These are phyloP conservation scores for Thripadectes ignobilis DNA, from an alignment of 2,797 vertebrate genomes.

Conservation along the genomic window DNA sequence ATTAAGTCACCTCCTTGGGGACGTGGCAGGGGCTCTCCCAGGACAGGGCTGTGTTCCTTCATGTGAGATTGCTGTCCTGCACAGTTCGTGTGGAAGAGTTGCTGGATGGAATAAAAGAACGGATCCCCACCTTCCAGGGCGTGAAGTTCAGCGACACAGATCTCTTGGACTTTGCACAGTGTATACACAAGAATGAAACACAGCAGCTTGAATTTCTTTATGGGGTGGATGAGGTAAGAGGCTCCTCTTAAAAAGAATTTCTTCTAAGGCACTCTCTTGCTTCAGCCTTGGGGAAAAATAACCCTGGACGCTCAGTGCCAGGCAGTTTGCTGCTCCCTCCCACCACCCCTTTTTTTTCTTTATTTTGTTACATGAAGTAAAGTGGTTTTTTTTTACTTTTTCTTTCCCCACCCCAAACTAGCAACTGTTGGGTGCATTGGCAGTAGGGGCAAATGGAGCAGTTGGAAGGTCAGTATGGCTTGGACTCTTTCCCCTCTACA, in stretches of 20 bases:
- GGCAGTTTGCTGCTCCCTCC: background rate
- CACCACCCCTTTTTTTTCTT: background rate
- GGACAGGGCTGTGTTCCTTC: background rate
- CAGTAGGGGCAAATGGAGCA: conserved; percentile 76
- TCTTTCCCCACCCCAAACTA: conserved; percentile 16
- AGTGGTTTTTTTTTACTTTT: background rate
- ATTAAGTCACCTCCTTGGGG: background rate
- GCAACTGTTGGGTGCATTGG: conserved; percentile 79
- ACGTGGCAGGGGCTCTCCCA: background rate
- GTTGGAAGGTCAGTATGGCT: conserved; percentile 79
- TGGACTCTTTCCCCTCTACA: background rate
- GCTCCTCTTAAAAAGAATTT: background rate
- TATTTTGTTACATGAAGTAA: background rate
- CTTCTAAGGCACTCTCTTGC: background rate
- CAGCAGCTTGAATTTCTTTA: conserved; percentile 83
- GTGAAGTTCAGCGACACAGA: conserved; percentile 89
- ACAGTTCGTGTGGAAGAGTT: conserved; percentile 85
- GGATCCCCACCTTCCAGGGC: conserved; percentile 90
- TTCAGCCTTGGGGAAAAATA: background rate
- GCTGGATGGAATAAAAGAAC: conserved; percentile 82
- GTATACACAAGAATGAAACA: conserved; percentile 75
- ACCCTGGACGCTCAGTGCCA: background rate
- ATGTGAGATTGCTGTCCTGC: background rate
- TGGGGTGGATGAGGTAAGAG: conserved; percentile 91
- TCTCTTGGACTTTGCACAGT: conserved; percentile 90